These are phyloP conservation scores for Rhea pennata DNA, from an alignment of 2,113 vertebrate genomes.

Conservation along the genomic window DNA sequence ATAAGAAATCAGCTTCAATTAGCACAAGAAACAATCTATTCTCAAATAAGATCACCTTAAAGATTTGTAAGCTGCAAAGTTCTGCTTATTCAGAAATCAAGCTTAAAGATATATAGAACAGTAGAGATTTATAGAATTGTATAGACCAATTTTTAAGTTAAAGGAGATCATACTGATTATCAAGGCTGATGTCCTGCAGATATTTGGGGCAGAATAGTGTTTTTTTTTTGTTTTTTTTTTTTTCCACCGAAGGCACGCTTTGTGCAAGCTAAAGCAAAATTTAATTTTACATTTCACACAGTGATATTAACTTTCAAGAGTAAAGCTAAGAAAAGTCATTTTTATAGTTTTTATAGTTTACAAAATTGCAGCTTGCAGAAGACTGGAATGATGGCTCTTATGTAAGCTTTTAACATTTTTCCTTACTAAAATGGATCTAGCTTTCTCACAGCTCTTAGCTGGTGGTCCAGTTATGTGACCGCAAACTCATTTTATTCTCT, in stretches of 20 bases:
- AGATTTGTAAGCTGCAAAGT: not conserved
- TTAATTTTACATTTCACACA: not conserved
- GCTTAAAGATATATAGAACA: not conserved
- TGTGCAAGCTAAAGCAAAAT: not conserved
- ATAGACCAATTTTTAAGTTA: not conserved
- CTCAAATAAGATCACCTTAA: not conserved
- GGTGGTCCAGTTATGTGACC: constrained; percentile 58
- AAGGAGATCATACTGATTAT: not conserved
- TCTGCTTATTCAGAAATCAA: not conserved
- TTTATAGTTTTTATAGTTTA: not conserved
- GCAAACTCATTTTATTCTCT: constrained; percentile 60
- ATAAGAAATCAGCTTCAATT: not conserved
- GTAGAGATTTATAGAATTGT: not conserved
- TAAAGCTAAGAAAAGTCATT: constrained; percentile 23
- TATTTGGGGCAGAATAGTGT: not conserved
- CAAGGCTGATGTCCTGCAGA: not conserved
- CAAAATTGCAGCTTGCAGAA: constrained; percentile 17
- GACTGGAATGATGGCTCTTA: constrained; percentile 3
- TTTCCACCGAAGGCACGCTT: not conserved
- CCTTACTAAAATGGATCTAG: constrained; percentile 13
- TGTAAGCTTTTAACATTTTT: constrained; percentile 43
- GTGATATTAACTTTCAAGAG: not conserved
- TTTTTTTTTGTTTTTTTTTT: not conserved
- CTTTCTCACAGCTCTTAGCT: constrained; percentile 55
- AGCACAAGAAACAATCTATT: not conserved